These are phyloP conservation scores for Plusia festucae DNA, from an alignment of 2,888 invertebrate species.

Conservation along the genomic window DNA sequence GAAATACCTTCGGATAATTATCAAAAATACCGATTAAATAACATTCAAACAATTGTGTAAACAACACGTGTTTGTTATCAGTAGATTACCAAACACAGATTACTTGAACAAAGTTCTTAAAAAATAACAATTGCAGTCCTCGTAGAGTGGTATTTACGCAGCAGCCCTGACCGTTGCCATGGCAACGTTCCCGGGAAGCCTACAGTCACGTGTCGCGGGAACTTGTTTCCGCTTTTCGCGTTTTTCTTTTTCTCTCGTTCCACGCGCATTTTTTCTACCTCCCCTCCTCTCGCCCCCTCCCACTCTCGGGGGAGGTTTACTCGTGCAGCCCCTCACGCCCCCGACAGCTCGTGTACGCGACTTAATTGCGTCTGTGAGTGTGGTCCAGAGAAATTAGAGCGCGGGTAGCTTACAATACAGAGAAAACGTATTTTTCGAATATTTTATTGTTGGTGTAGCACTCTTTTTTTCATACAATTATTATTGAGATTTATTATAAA, in stretches of 20 bases:
- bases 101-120: conserved; percentile 19
- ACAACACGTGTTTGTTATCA: conserved; percentile 6
- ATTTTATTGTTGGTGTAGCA: conserved; percentile 18
- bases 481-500: not conserved
- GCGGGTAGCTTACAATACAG: conserved; percentile 67
- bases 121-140: conserved; percentile 43
- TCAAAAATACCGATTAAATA: conserved; percentile 6
- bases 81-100: conserved; percentile 32
- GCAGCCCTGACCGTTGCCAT: conserved; percentile 78
- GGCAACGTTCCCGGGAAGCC: conserved; percentile 86
- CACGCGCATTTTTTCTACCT: conserved; percentile 82
- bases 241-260: conserved; percentile 84
- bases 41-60: conserved; percentile 3
- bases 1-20: not conserved
- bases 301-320: conserved; percentile 62
- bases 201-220: conserved; percentile 88
- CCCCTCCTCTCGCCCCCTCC: conserved; percentile 51
- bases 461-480: conserved; percentile 8
- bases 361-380: conserved; percentile 90
- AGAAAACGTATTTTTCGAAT: conserved; percentile 63
- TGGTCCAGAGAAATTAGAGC: conserved; percentile 89
- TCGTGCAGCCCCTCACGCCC: conserved; percentile 65
- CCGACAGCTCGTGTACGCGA: conserved; percentile 85
- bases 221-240: conserved; percentile 86
- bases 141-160: conserved; percentile 41